phyloP scores from a whole-genome alignment of 2,797 vertebrate genomes.

The Intellagama lesueurii region DNA sequence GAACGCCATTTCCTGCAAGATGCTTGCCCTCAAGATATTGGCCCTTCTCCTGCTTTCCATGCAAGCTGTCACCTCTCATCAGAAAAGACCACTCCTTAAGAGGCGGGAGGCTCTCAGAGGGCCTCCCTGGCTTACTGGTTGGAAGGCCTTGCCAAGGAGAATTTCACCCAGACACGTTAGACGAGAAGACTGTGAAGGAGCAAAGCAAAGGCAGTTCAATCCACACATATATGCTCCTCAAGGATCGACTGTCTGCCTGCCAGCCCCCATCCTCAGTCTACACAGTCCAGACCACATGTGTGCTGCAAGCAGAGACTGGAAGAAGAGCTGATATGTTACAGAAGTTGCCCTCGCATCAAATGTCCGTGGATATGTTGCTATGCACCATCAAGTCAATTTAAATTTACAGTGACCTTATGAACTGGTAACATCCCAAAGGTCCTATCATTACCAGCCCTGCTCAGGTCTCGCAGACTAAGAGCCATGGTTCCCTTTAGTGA shows the following conservation, averaged over 20 bases:
- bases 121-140: conserved; percentile 9
- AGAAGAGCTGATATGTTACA: background rate
- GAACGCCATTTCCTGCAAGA: conserved; percentile 41
- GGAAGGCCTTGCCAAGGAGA: conserved; percentile 25
- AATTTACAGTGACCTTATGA: too few relatives aligned
- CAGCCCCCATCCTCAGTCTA: background rate
- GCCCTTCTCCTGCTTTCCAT: conserved; percentile 35
- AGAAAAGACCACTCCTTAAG: conserved; percentile 20
- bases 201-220: background rate
- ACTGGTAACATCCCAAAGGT: too few relatives aligned
- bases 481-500: too few relatives aligned
- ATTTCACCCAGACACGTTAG: conserved; percentile 10
- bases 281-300: background rate
- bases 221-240: background rate
- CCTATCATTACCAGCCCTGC: too few relatives aligned
- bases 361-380: background rate
- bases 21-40: conserved; percentile 37
- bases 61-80: conserved; percentile 35
- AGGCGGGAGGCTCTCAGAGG: background rate
- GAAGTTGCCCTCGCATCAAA: background rate
- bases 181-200: background rate
- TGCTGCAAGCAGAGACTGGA: background rate
- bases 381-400: too few relatives aligned
- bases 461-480: too few relatives aligned
- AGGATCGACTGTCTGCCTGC: background rate